Base-by-base conservation (phyloP, 2,888 invertebrate genomes). In the Parelbella ahira region DNA sequence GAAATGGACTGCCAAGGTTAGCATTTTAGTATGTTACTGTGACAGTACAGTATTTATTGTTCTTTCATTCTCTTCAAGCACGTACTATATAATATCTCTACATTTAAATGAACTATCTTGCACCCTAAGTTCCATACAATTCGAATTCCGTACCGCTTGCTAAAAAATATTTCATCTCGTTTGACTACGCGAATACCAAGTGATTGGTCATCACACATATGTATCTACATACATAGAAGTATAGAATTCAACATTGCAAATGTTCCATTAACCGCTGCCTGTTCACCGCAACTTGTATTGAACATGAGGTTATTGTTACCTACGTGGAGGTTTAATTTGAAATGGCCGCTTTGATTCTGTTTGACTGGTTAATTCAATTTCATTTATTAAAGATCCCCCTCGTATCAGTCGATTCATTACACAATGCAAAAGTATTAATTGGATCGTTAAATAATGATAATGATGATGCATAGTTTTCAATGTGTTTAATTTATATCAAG, bases 211-310 rank as follows among this genome's bases (percentile, higher is more conserved):
- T n/a, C n/a, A n/a, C n/a, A n/a, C n/a, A n/a, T n/a, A n/a, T n/a
- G n/a, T n/a, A n/a, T n/a, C n/a, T n/a, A n/a, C n/a, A n/a, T n/a
- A n/a, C n/a, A n/a, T n/a, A n/a, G n/a, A n/a, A n/a, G n/a, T n/a
- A n/a, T n/a, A n/a, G n/a, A n/a, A n/a, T 51, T 41, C 29, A 41
- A 27, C 33, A 25, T 20, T 10, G 18, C 12, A 27, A 70, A 74
- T 72, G 72, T 65, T 66, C 62, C 68, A 60, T 63, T 73, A 74
- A 79, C 76, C 68, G 65, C 71, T 74, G 68, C 67, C 66, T 72
- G 73, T 72, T 71, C n/a, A n/a, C n/a, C 63, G 62, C 61, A 62
- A 60, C 56, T 64, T 63, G 60, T 60, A 68, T 65, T 61, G 59
- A 58, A 65, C 60, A 51, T 56, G 58, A 58, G 67, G 58, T 65